Evolutionary conservation across 1,140 invertebrate genomes (phyloP), one percentile per base, ranked within the genome.

Genomic region (Hestina assimilis): DNA sequence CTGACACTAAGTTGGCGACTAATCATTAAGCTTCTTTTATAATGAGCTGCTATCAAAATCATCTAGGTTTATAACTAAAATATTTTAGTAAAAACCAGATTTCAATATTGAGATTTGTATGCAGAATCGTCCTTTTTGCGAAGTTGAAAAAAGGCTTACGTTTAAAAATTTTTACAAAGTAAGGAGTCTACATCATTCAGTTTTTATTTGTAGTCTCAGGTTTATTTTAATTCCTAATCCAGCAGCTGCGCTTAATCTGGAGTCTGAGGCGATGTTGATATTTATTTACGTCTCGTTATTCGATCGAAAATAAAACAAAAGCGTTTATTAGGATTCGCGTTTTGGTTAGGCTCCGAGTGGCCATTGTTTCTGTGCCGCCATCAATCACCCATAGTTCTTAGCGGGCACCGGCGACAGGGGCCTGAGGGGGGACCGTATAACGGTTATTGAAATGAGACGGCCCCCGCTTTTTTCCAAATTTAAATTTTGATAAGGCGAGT

Each of bases 371-470:
- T 79, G 57, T 56, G 60, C 63, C 62, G 81, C 81, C 69, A 87
- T 87, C 84, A 87, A 87, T 87, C 84, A 87, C 73, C 69, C 60
- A 80, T 79, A 71, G 69, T 71, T 72, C 68, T 63, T 63, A 56
- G 12, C 12, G 33, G 33, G 33, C 33, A 19, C 31, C 33, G 33
- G 33, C 33, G 60, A 50, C 52, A 46, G 55, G 63, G 63, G 61
- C 35, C 56, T 43, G 48, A 48, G 52, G 69, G 58, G 59, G 64
- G 63, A 29, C 63, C 65, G 72, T 77, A 78, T 87, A 87, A 87
- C 84, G 84, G 84, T 87, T 87, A 87, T 87, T 87, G 84, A 87
- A 87, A 87, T 87, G 81, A 87, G 82, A 76, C 74, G 75, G 74
- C 68, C 74, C 75, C 74, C 78, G 75, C 78, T 83, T 87, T 84